Evolutionary conservation across 2,888 invertebrate genomes (phyloP), one percentile per base, ranked within the genome.

Genomic region (Drosophila algonquin): DNA sequence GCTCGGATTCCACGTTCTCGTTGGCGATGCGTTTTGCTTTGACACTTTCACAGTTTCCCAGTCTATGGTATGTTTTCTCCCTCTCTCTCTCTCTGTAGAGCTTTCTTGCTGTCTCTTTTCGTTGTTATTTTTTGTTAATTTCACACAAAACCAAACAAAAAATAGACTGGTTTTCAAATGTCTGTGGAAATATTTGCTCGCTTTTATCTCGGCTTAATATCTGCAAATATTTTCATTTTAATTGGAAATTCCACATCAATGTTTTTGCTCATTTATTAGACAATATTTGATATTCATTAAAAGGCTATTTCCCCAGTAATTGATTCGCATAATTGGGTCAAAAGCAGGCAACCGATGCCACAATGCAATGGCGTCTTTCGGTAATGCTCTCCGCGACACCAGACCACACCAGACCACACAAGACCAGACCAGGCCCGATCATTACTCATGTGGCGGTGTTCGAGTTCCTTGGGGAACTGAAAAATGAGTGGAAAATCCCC

Each of bases 361-460:
- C 18, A 18, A 53, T 53, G 51, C 40, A 58, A 47, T 69, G 51
- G 9, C 27, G 14, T 14, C 18, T 52, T 67, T 55, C 27, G 35
- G 8, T 7, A 69, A 59, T 57, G 27, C 63, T 44, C 21, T 12
- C 24, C 24, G 21, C 30, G 9, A 21, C 75, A 60, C 70, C 4
- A 24, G 21, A 21, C 21, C 21, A 21, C 21, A 21, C 21, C 4
- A 24, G 21, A 21, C 21, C 21, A 21, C 21, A 21, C 21, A 3
- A 21, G 21, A 21, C 21, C 21, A 21, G 21, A 21, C 21, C 21
- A 21, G 21, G 21, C 3, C 30, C 48, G 64, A 68, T 63, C 82
- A 85, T 84, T 81, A 74, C 65, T 87, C 75, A 84, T 67, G 47
- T 48, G 53, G 16, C 51, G 55, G 16, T 47, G 55, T 30, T 55